phyloP scores from a whole-genome alignment of 2,797 vertebrate genomes.

The Myotis myotis region DNA sequence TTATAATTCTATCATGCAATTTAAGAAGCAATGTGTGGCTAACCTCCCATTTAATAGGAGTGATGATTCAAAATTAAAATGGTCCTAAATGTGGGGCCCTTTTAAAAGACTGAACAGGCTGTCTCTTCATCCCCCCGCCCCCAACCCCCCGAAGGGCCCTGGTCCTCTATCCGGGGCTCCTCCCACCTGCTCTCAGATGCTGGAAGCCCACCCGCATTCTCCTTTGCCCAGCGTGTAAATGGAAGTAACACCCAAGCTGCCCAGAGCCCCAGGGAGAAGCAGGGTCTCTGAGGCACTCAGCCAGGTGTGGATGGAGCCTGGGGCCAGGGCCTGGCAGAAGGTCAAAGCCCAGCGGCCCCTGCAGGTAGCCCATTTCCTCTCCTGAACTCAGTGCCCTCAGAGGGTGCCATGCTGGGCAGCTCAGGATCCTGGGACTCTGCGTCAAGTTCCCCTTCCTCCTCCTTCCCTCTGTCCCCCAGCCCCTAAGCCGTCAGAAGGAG shows the following conservation, averaged over 20 bases:
- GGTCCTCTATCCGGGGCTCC: conserved; percentile 82
- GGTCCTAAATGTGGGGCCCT: conserved; percentile 78
- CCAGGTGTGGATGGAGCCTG: conserved; percentile 86
- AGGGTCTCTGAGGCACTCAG: conserved; percentile 86
- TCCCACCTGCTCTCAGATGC: conserved; percentile 89
- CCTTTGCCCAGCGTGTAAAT: conserved; percentile 92
- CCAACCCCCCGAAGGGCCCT: conserved; percentile 1
- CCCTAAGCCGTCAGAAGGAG: rapidly evolving
- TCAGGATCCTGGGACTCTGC: background rate
- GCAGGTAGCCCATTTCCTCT: conserved; percentile 92
- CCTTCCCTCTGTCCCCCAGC: too few relatives aligned
- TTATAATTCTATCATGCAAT: conserved; percentile 89
- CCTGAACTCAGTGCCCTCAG: conserved; percentile 55
- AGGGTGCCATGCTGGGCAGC: background rate
- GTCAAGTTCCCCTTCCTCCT: too few relatives aligned
- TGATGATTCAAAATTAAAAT: conserved; percentile 80
- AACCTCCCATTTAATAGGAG: conserved; percentile 79
- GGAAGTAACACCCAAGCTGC: conserved; percentile 91
- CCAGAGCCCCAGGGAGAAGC: conserved; percentile 84
- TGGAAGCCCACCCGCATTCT: conserved; percentile 94
- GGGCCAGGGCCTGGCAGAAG: conserved; percentile 89
- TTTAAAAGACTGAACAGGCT: conserved; percentile 67
- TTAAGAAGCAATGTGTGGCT: conserved; percentile 84
- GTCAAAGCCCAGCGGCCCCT: conserved; percentile 94
- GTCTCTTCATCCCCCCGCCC: conserved; percentile 19